Evolutionary conservation across 1,140 invertebrate genomes (phyloP).

Genomic region (Bactericera cockerelli): DNA sequence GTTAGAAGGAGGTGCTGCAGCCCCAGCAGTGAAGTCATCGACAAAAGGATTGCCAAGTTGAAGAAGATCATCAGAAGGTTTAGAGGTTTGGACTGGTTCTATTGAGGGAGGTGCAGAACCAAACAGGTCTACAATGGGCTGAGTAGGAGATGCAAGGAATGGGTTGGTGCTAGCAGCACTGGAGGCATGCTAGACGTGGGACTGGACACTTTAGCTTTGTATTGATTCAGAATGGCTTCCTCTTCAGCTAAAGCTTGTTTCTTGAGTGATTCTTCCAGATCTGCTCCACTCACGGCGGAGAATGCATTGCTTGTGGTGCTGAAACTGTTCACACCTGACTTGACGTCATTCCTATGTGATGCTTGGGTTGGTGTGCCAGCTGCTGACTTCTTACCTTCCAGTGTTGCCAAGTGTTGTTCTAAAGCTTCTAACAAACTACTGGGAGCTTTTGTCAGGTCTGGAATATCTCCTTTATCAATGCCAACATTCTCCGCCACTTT

Average conservation of each 20-base stretch:
- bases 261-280: slow-evolving; percentile 70
- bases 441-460: slow-evolving; percentile 96
- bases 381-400: slow-evolving; percentile 86
- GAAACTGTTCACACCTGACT: slow-evolving; percentile 74
- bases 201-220: slow-evolving; percentile 74
- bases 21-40: slow-evolving; percentile 53
- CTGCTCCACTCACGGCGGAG: slow-evolving; percentile 47
- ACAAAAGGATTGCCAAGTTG: slow-evolving; percentile 81
- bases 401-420: slow-evolving; percentile 81
- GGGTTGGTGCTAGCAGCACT: slow-evolving; percentile 57
- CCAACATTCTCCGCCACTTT: slow-evolving; percentile 97
- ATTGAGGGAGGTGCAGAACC: slow-evolving; percentile 31
- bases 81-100: slow-evolving; percentile 29
- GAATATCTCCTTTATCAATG: slow-evolving; percentile 97
- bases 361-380: slow-evolving; percentile 71
- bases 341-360: slow-evolving; percentile 71
- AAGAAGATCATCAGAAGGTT: slow-evolving; percentile 76
- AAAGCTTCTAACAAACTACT: slow-evolving; percentile 93
- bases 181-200: slow-evolving; percentile 40
- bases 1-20: slow-evolving; percentile 29
- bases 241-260: slow-evolving; percentile 84
- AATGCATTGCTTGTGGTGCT: slow-evolving; percentile 76
- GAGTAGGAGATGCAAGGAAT: slow-evolving; percentile 45
- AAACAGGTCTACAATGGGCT: slow-evolving; percentile 66
- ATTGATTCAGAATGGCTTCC: slow-evolving; percentile 84